phyloP scores from a whole-genome alignment of 2,888 invertebrate species.

The Panzeria rudis region DNA sequence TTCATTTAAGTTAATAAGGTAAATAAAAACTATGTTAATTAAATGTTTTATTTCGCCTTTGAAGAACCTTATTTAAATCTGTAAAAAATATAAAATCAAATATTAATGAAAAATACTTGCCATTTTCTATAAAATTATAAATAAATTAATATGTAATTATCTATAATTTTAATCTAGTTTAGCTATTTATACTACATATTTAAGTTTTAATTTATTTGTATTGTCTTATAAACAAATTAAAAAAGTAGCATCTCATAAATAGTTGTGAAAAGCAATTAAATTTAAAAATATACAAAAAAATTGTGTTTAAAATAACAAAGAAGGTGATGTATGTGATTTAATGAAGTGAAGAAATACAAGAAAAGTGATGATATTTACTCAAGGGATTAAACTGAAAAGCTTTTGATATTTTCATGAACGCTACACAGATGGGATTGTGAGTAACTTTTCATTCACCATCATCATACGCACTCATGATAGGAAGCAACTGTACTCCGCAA shows the following conservation, averaged over 20 bases:
- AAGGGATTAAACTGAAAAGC: neutral
- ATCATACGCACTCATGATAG: neutral
- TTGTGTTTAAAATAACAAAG: constrained; percentile 25
- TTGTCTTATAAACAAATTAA: constrained; percentile 47
- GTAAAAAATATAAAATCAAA: constrained; percentile 56
- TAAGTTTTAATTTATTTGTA: constrained; percentile 31
- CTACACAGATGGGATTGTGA: too few relatives aligned
- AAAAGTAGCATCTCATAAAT: constrained; percentile 26
- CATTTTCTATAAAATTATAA: constrained; percentile 56
- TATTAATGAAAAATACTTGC: constrained; percentile 51
- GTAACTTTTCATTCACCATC: too few relatives aligned
- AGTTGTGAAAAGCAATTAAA: constrained; percentile 35
- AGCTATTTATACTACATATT: constrained; percentile 19
- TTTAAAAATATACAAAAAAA: constrained; percentile 7
- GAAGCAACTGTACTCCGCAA: too few relatives aligned
- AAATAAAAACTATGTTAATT: neutral
- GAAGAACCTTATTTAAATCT: constrained; percentile 55
- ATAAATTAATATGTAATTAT: constrained; percentile 29
- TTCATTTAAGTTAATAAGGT: neutral
- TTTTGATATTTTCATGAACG: too few relatives aligned
- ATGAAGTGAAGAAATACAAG: neutral
- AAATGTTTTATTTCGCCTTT: constrained; percentile 8
- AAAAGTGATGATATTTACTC: neutral
- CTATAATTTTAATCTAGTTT: constrained; percentile 1
- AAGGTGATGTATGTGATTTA: neutral